Evolutionary conservation across 2,113 vertebrate genomes (phyloP).

Genomic region (Malurus elegans): DNA sequence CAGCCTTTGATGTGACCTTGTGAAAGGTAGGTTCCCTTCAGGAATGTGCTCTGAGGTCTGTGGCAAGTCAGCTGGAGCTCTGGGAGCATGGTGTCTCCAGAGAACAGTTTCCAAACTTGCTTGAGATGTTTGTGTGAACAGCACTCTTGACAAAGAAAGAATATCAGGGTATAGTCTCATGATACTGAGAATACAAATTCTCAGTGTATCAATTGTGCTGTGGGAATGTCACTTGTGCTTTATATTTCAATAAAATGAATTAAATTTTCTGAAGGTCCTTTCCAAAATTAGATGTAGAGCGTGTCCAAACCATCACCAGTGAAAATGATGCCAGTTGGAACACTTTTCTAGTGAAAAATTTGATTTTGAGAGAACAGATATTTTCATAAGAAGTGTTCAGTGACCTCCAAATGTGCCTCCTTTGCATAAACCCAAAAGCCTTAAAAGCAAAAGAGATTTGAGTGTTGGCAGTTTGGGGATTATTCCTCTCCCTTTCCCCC

Average conservation of each 20-base stretch:
- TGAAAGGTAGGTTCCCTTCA: not conserved
- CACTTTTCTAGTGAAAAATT: not conserved
- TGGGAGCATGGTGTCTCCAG: not conserved
- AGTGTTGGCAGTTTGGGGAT: slow-evolving; percentile 15
- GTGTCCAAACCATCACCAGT: not conserved
- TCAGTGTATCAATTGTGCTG: not conserved
- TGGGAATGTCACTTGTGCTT: not conserved
- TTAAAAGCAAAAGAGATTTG: slow-evolving; percentile 5
- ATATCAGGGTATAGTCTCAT: not conserved
- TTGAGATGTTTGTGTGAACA: not conserved
- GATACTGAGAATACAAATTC: not conserved
- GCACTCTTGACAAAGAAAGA: not conserved
- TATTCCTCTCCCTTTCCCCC: slow-evolving; percentile 25
- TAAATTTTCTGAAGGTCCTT: not conserved
- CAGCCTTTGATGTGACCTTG: not conserved
- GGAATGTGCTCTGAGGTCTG: not conserved
- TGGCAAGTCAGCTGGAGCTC: not conserved
- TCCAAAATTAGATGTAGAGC: not conserved
- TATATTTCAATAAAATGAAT: not conserved
- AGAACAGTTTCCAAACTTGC: not conserved
- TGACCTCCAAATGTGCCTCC: not conserved
- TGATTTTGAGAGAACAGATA: not conserved
- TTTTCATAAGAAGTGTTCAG: not conserved
- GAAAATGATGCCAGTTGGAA: not conserved
- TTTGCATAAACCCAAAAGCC: not conserved